Base-by-base conservation (phyloP, 2,113 vertebrate species). In the Gallinago undulata region DNA sequence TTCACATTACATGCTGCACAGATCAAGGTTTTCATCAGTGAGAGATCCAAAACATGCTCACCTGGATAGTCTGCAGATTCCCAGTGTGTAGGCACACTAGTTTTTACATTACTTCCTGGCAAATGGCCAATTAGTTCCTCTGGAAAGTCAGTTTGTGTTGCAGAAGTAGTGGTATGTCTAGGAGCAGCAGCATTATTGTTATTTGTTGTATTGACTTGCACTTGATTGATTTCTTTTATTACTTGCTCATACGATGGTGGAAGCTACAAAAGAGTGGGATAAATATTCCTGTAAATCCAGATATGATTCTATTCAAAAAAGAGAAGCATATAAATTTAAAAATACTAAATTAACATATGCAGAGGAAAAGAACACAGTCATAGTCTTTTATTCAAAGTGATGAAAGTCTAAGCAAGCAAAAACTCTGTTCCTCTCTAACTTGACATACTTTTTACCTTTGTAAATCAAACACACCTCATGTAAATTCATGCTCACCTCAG, bases 181-280 rank as follows among this genome's bases (percentile, higher is more conserved):
- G 98, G 97, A 88, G 98, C 94, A 74, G 98, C 98, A 95, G 97
- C 98, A 98, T 98, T 98, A 96, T 98, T 98, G 87, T 98, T 98
- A 77, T 98, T 98, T 81, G 98, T 98, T 75, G 97, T 97, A 69
- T 97, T 93, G n/a, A 97, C 97, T 93, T 98, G 98, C 55, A 98
- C 98, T 97, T 98, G 98, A 93, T 98, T 99, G 96, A 99, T 99
- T 98, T 99, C 99, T 98, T 99, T 98, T 97, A 99, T 99, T 97
- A 99, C 99, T 98, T 99, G 99, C 87, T 99, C 99, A 89, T 99
- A 99, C 21, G 99, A 99, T n/a, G 99, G 99, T 19, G 99, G 99
- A 91, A 98, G 98, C 99, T 99, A 89, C 90, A 98, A 98, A 94
- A 97, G 6, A 97, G 89, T 95, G 56, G 92, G 39, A 80, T 30